Evolutionary conservation across 2,888 invertebrate species (phyloP).

Genomic region (Pecten maximus): DNA sequence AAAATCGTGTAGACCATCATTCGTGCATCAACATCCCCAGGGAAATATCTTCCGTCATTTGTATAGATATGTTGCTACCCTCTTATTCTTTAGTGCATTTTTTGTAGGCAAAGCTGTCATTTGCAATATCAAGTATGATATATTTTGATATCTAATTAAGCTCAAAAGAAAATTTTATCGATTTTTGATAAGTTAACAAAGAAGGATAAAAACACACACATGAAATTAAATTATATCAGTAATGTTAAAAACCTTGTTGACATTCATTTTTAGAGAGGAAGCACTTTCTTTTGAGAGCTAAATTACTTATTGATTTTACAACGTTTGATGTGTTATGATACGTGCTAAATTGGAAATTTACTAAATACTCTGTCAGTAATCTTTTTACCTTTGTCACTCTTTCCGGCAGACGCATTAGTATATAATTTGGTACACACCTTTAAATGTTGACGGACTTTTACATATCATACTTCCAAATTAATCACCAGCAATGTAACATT

Average conservation of each 20-base stretch:
- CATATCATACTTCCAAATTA: neutral
- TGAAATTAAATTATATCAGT: neutral
- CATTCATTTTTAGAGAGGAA: neutral
- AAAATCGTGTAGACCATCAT: no score
- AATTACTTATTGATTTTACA: neutral
- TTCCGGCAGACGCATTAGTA: neutral
- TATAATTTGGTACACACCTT: neutral
- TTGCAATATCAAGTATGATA: neutral
- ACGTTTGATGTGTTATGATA: neutral
- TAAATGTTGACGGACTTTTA: neutral
- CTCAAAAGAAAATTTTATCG: neutral
- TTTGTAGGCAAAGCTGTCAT: neutral
- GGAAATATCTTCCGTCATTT: no score
- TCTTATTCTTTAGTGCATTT: neutral
- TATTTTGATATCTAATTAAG: neutral
- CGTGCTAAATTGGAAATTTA: neutral
- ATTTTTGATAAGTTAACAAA: neutral
- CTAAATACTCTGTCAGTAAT: neutral
- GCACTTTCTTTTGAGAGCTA: neutral
- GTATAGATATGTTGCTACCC: no score
- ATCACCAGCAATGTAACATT: neutral
- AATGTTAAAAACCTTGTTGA: neutral
- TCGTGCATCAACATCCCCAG: no score
- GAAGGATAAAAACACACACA: neutral
- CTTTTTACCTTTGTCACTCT: neutral